Conservation (phyloP, 1,140 invertebrate species). For the Saccostrea cuccullata region DNA sequence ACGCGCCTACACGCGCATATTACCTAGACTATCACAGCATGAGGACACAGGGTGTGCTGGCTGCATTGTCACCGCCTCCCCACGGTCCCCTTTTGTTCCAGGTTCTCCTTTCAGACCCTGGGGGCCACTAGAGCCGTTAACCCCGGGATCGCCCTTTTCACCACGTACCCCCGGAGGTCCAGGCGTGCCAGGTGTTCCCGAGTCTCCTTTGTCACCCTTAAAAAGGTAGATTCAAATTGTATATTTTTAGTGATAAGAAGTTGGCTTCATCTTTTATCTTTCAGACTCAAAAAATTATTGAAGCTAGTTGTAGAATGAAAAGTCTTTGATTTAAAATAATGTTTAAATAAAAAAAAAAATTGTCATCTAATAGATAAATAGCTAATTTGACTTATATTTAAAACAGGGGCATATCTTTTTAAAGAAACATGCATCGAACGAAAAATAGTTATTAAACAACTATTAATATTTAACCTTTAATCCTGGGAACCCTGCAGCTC, state of each 20-base stretch:
- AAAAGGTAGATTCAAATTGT: background rate
- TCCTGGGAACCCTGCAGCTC: background rate
- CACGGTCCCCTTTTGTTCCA: background rate
- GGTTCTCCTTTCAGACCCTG: background rate
- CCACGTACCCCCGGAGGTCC: conserved; percentile 13
- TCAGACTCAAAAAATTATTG: too few species aligned
- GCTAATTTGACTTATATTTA: too few species aligned
- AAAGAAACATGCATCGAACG: too few species aligned
- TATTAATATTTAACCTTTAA: background rate
- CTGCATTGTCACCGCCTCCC: background rate
- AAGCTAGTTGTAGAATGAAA: too few species aligned
- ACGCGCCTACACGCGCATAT: background rate
- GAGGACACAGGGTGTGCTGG: background rate
- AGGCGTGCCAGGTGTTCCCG: background rate
- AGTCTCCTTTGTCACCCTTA: conserved; percentile 3
- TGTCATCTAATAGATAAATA: too few species aligned
- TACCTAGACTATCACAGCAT: conserved; percentile 49
- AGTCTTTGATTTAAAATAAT: too few species aligned
- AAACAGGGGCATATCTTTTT: too few species aligned
- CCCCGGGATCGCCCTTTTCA: background rate
- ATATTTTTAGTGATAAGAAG: too few species aligned
- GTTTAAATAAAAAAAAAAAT: too few species aligned
- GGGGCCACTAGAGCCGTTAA: background rate
- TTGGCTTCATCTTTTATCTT: too few species aligned
- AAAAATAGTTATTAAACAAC: too few species aligned